Percentiles rank a stretch among this genome's conserved stretches.
Evolutionary conservation across 2,797 vertebrate genomes (phyloP).

Genomic region (Pterois miles): DNA sequence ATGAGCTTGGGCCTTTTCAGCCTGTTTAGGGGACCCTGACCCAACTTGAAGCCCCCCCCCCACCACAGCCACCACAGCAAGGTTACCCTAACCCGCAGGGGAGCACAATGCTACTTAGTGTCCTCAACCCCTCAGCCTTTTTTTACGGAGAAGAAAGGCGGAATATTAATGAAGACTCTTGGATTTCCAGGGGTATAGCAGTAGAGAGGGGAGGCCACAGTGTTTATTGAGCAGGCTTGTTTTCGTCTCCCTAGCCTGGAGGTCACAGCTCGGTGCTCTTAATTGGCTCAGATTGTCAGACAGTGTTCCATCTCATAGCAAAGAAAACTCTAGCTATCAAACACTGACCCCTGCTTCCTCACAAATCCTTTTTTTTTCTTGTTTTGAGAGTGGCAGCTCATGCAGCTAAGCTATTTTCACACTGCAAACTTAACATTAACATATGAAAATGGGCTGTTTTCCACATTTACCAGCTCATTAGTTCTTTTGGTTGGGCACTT

Average conservation of each 20-base stretch:
- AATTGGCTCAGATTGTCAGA: constrained; percentile 87
- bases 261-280: constrained; percentile 82
- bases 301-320: constrained; percentile 75
- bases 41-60: constrained; percentile 78
- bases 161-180: constrained; percentile 84
- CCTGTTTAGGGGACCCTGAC: constrained; percentile 81
- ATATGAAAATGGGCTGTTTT: constrained; percentile 84
- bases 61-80: constrained; percentile 78
- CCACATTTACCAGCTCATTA: constrained; percentile 86
- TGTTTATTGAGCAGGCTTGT: constrained; percentile 79
- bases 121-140: constrained; percentile 65
- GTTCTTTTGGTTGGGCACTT: constrained; percentile 76
- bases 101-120: constrained; percentile 78
- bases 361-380: constrained; percentile 48
- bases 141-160: constrained; percentile 72
- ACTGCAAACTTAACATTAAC: constrained; percentile 81
- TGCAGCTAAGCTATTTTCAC: constrained; percentile 69
- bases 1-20: constrained; percentile 88
- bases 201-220: constrained; percentile 68
- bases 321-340: constrained; percentile 77
- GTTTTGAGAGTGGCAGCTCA: constrained; percentile 63
- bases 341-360: constrained; percentile 39
- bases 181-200: constrained; percentile 68
- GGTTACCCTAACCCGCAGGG: constrained; percentile 78
- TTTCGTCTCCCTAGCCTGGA: constrained; percentile 68